Base-by-base conservation (phyloP, 1,140 invertebrate species). In the Trachymyrmex septentrionalis region DNA sequence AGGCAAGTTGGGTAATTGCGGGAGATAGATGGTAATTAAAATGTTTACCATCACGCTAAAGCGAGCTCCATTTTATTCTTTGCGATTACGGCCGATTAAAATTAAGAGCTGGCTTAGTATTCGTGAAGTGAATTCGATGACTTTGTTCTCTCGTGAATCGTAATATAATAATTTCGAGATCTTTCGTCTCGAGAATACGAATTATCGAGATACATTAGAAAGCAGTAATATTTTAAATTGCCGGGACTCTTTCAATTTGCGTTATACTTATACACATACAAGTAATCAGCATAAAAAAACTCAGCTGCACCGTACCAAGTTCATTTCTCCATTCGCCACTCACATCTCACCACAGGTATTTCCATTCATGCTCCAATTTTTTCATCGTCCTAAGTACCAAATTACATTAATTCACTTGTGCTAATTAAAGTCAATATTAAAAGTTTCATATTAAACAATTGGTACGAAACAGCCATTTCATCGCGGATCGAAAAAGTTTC, bases 401-500 rank as follows among this genome's bases (percentile, higher is more conserved):
- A 19, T 34, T 84, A 61, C 80, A 61, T 84, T 84, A 84, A 48
- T 55, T 73, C 30, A 84, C 55, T 75, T 57, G 44, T 24, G 14
- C 80, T 84, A 84, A 84, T 84, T 84, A 84, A 75, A 84, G 38
- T 63, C 80, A 84, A 84, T 84, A 73, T 73, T 38, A 19, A 7
- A 73, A 84, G 80, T 84, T 84, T 84, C 55, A 57, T 63, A 84
- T 84, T 84, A 73, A 82, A 72, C 80, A 82, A 84, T 81, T 30
- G 78, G 53, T 53, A 38, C 59, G 30, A 61, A 69, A 69, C 34
- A 19, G 78, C 24, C 66, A 53, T 73, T 84, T 75, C 55, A 73
- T 84, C 38, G 80, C 24, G 12, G 14, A 9, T 71, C 64, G 27
- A 86, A 86, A 86, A 86, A 64, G 57, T 82, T 82, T 63, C 16